phyloP scores from a whole-genome alignment of 1,140 invertebrate species.

The Drosophila insularis region DNA sequence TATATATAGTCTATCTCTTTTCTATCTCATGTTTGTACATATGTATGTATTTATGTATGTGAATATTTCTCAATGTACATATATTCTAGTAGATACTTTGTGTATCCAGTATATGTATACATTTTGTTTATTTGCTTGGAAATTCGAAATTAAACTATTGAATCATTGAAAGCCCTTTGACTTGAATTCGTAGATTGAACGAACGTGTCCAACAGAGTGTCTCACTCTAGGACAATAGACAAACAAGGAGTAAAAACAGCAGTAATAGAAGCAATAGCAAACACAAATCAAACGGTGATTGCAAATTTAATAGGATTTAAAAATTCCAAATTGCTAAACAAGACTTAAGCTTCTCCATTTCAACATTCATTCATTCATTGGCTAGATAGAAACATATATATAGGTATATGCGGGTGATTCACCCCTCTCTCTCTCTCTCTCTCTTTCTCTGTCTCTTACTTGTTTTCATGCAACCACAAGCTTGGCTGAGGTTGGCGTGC shows the following conservation, averaged over 20 bases:
- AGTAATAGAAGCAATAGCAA: background rate
- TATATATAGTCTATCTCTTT: background rate
- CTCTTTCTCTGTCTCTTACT: constrained; percentile 19
- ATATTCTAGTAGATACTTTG: too few relatives aligned
- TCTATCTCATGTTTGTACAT: background rate
- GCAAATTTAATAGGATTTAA: constrained; percentile 73
- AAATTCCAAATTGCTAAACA: constrained; percentile 76
- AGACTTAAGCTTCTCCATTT: constrained; percentile 43
- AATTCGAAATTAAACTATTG: constrained; percentile 70
- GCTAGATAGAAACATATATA: constrained; percentile 7
- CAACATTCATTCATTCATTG: constrained; percentile 6
- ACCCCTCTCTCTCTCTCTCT: constrained; percentile 22
- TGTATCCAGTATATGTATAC: constrained; percentile 20
- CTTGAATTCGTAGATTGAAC: constrained; percentile 33
- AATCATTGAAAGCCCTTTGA: constrained; percentile 70
- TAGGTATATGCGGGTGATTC: constrained; percentile 8
- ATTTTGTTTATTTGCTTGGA: constrained; percentile 62
- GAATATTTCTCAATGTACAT: background rate
- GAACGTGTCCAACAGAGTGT: constrained; percentile 36
- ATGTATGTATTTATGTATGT: too few relatives aligned
- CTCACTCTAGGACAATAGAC: constrained; percentile 16
- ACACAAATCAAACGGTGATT: constrained; percentile 69
- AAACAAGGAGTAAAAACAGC: constrained; percentile 30
- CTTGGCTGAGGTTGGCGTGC: constrained; percentile 65
- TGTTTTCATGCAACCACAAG: constrained; percentile 55